A percentile compares a stretch with the other conserved stretches of the same genome.
Conservation (phyloP, 2,888 invertebrate species). For the Glaucopsyche alexis region DNA sequence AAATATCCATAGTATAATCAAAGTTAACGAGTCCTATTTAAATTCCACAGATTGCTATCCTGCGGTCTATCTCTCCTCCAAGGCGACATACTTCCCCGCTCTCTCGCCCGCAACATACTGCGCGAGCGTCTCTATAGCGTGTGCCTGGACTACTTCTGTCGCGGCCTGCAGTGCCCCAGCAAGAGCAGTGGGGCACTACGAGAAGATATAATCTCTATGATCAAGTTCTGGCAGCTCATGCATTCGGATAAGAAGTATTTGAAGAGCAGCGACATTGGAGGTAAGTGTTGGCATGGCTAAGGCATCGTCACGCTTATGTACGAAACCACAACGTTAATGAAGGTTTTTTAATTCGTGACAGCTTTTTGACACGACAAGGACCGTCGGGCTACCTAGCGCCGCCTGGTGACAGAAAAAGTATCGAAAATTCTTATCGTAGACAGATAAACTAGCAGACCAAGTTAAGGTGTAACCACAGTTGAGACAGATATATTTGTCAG, state of each 20-base stretch:
- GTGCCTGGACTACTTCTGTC: conserved; percentile 97
- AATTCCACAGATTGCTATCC: conserved; percentile 83
- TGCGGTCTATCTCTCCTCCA: conserved; percentile 96
- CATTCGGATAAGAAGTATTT: conserved; percentile 96
- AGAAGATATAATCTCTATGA: conserved; percentile 93
- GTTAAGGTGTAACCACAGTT: no score
- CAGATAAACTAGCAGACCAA: no score
- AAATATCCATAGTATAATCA: no score
- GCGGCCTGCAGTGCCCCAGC: conserved; percentile 92
- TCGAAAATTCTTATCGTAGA: no score
- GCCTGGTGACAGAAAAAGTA: no score
- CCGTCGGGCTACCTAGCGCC: no score
- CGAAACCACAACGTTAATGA: no score
- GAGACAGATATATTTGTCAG: no score
- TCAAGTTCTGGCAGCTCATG: conserved; percentile 98
- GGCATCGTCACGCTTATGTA: no score
- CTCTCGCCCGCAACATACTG: conserved; percentile 93
- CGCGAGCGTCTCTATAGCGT: conserved; percentile 96
- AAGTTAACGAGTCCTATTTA: background rate
- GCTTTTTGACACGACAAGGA: no score
- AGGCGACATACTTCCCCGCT: conserved; percentile 93
- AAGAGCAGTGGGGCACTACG: conserved; percentile 88
- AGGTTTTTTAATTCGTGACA: no score
- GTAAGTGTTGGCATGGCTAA: conserved; percentile 55
- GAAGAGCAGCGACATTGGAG: conserved; percentile 89